Percentiles rank a stretch among this genome's conserved stretches.
These are phyloP conservation scores for Ranitomeya imitator DNA, from an alignment of 2,113 vertebrate genomes.

Conservation along the genomic window DNA sequence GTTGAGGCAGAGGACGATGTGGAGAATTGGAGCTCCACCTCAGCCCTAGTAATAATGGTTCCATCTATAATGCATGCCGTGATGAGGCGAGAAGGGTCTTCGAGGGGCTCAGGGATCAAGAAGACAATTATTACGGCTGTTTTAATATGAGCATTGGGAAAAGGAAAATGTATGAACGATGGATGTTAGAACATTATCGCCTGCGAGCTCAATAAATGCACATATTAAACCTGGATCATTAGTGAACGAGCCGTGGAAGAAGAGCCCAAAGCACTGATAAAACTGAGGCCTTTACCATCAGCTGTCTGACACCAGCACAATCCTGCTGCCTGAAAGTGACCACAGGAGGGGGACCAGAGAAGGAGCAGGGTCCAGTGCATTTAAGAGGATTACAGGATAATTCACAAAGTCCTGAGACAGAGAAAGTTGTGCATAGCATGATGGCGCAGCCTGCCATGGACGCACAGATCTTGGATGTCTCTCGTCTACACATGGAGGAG, in stretches of 20 bases:
- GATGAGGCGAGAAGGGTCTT: not conserved
- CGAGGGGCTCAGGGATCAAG: not conserved
- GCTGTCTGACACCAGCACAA: no score
- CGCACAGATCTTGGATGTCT: not conserved
- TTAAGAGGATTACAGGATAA: not conserved
- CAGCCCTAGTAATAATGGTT: not conserved
- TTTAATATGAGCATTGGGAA: not conserved
- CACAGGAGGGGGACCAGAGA: not conserved
- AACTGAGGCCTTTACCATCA: no score
- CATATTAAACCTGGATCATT: not conserved
- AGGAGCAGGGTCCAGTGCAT: not conserved
- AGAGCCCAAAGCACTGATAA: no score
- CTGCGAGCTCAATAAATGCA: not conserved
- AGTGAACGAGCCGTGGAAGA: not conserved
- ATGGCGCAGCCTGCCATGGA: fast-evolving
- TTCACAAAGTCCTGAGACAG: not conserved
- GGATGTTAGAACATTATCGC: not conserved
- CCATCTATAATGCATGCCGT: constrained; percentile 13
- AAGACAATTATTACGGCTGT: not conserved
- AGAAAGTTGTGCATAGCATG: not conserved
- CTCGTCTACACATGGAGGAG: not conserved
- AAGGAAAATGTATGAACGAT: not conserved
- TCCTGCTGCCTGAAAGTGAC: no score
- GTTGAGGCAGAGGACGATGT: not conserved
- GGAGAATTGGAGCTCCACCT: not conserved